Evolutionary conservation across 37 sponge, comb jelly and placozoan genomes (phyloP).

Genomic region (Spongilla lacustris): DNA sequence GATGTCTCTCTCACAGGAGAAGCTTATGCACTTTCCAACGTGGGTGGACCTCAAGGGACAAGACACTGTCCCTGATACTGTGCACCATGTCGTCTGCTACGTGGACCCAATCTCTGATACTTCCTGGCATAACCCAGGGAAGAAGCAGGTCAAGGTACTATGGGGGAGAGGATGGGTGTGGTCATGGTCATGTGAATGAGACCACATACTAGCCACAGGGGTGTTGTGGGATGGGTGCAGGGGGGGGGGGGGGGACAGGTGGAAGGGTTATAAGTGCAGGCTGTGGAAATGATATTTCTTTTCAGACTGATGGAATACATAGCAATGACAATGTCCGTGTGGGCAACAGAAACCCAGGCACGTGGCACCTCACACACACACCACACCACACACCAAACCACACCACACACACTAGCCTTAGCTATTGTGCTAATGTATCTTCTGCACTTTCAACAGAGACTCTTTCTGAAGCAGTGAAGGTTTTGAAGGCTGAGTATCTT

Average conservation of each 20-base stretch:
- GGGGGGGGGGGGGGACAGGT: not conserved
- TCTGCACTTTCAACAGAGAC: slow-evolving; percentile 44
- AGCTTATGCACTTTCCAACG: slow-evolving; percentile 93
- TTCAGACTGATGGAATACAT: slow-evolving; percentile 89
- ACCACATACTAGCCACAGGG: not conserved
- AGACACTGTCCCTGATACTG: slow-evolving; percentile 95
- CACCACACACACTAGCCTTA: not conserved
- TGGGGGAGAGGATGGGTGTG: no score
- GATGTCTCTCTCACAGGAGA: slow-evolving; percentile 47
- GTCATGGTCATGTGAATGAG: no score
- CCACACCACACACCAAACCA: not conserved
- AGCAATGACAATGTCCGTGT: slow-evolving; percentile 47
- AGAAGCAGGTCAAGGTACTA: slow-evolving; percentile 21
- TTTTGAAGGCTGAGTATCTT: slow-evolving; percentile 89
- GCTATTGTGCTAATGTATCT: not conserved
- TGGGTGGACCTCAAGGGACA: slow-evolving; percentile 98
- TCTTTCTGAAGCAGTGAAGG: slow-evolving; percentile 89
- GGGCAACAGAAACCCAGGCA: no score
- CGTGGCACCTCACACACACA: slow-evolving; percentile 23
- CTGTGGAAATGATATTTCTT: not conserved
- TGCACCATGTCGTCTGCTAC: slow-evolving; percentile 86
- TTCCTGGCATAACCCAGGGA: slow-evolving; percentile 71
- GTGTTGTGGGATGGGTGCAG: not conserved
- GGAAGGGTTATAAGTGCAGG: not conserved
- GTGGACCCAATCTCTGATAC: slow-evolving; percentile 86